Conservation (phyloP, 2,113 vertebrate genomes). For the Nymphicus hollandicus region DNA sequence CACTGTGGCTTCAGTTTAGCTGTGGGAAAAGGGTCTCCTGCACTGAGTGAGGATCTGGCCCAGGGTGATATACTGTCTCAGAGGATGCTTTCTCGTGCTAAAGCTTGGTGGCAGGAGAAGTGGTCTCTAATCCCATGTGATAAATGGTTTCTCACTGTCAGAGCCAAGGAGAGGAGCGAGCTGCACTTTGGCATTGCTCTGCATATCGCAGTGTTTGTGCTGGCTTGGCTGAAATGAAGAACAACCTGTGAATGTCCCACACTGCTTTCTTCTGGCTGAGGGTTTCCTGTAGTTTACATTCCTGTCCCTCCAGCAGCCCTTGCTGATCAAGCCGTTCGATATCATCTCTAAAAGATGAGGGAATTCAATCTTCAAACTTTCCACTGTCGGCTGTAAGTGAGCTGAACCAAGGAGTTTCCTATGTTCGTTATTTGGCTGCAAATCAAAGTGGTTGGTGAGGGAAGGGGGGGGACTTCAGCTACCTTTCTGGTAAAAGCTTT, state of each 20-base stretch:
- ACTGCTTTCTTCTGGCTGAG: not conserved
- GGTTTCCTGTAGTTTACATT: not conserved
- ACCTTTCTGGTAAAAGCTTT: conserved; percentile 5
- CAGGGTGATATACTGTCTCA: not conserved
- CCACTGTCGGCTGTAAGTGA: conserved; percentile 14
- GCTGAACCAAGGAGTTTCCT: conserved; percentile 32
- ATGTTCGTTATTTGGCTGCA: not conserved
- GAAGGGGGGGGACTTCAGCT: not conserved
- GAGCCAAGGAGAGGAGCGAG: not conserved
- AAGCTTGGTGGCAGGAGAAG: not conserved
- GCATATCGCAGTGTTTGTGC: not conserved
- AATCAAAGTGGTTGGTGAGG: not conserved
- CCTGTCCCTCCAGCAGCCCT: not conserved
- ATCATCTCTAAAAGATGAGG: not conserved
- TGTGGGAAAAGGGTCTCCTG: not conserved
- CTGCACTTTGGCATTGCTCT: not conserved
- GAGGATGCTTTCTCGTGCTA: not conserved
- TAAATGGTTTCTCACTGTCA: not conserved
- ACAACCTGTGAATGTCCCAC: not conserved
- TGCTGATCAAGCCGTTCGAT: conserved; percentile 16
- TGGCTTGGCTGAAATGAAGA: not conserved
- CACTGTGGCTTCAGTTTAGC: not conserved
- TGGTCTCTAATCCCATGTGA: not conserved
- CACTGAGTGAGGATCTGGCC: not conserved
- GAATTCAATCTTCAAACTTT: conserved; percentile 36